phyloP scores from a whole-genome alignment of 2,113 vertebrate genomes.

The Burhinus oedicnemus region DNA sequence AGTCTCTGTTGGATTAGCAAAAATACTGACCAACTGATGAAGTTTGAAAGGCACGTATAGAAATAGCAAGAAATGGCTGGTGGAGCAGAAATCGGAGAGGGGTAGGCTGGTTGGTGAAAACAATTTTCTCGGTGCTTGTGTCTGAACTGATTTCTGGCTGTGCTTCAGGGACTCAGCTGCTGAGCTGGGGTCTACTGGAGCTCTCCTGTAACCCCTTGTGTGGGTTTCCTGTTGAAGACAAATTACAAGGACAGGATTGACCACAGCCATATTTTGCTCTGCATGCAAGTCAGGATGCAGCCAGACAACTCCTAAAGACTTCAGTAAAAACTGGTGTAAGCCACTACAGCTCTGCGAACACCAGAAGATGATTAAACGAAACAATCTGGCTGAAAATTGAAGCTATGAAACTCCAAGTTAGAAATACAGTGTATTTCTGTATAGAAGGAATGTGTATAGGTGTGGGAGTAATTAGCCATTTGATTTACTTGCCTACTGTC shows the following conservation, averaged over 20 bases:
- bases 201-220: not conserved
- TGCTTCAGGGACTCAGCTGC: not conserved
- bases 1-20: slow-evolving; percentile 31
- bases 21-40: not conserved
- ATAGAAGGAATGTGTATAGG: not conserved
- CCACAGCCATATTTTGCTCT: not conserved
- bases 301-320: not conserved
- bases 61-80: not conserved
- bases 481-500: not conserved
- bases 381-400: not conserved
- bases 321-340: not conserved
- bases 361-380: not conserved
- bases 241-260: not conserved
- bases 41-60: not conserved
- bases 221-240: not conserved
- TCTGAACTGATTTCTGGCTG: not conserved
- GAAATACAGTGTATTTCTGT: not conserved
- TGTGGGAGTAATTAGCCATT: not conserved
- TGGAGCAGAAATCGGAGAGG: not conserved
- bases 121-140: not conserved
- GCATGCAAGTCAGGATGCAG: not conserved
- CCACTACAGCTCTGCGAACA: not conserved
- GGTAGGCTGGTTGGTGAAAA: not conserved
- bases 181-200: not conserved
- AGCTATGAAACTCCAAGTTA: not conserved